These are phyloP conservation scores for Menidia menidia DNA, from an alignment of 2,797 vertebrate genomes.

Conservation along the genomic window DNA sequence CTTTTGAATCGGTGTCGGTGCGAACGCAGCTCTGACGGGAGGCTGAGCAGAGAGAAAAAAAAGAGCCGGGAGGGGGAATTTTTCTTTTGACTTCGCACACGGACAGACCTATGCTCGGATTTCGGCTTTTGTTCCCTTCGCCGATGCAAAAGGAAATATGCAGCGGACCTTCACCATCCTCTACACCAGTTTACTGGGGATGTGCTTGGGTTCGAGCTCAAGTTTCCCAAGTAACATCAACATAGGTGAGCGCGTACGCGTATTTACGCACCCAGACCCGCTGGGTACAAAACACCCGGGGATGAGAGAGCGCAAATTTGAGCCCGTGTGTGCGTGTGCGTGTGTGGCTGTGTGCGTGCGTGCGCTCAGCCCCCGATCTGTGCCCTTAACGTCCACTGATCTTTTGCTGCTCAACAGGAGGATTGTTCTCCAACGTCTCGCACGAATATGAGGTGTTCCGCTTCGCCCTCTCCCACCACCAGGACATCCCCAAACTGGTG, in stretches of 20 bases:
- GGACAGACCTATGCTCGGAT: constrained; percentile 91
- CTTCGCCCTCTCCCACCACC: constrained; percentile 96
- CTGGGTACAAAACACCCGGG: neutral
- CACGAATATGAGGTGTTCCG: constrained; percentile 99
- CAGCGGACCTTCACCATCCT: constrained; percentile 98
- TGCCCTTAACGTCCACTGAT: constrained; percentile 40
- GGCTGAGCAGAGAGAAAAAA: constrained; percentile 72
- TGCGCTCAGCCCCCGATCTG: neutral
- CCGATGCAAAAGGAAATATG: constrained; percentile 99
- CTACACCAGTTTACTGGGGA: constrained; percentile 98
- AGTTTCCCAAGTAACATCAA: constrained; percentile 99
- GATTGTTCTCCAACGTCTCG: constrained; percentile 96
- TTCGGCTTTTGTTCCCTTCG: constrained; percentile 90
- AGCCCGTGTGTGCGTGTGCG: constrained; percentile 1
- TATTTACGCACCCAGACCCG: neutral
- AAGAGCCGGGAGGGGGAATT: constrained; percentile 48
- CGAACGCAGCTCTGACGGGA: constrained; percentile 83
- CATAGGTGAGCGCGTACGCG: constrained; percentile 89
- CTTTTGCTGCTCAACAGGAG: constrained; percentile 86
- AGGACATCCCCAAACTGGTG: constrained; percentile 97
- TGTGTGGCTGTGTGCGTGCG: neutral
- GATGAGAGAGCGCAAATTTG: neutral
- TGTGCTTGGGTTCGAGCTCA: constrained; percentile 96
- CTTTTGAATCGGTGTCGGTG: constrained; percentile 59
- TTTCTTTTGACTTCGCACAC: constrained; percentile 72